Evolutionary conservation across 2,113 vertebrate species (phyloP).

Genomic region (Chroicocephalus ridibundus): DNA sequence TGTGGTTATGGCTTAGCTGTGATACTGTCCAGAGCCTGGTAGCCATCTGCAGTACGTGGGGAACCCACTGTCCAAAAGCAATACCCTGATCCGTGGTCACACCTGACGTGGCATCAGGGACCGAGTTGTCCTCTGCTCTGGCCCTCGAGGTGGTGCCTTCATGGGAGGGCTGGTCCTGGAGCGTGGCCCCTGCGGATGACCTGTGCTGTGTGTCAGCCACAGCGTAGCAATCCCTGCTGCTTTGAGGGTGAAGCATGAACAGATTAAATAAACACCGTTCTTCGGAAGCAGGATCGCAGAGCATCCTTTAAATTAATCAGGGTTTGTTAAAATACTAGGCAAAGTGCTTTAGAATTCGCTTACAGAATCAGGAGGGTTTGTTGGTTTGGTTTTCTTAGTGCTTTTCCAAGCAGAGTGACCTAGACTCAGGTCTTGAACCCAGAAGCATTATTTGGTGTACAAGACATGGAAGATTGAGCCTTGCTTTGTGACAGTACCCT

Average conservation of each 20-base stretch:
- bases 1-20: not conserved
- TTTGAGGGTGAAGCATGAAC: not conserved
- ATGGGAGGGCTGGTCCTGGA: not conserved
- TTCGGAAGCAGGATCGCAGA: not conserved
- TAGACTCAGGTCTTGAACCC: not conserved
- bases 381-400: not conserved
- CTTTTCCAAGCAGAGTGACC: not conserved
- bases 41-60: not conserved
- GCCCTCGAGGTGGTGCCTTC: not conserved
- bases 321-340: not conserved
- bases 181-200: not conserved
- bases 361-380: not conserved
- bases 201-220: not conserved
- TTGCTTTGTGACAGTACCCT: not conserved
- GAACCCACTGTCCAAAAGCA: not conserved
- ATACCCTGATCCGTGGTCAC: not conserved
- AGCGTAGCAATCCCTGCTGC: not conserved
- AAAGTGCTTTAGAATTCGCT: not conserved
- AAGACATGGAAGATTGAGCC: not conserved
- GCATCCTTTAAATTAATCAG: not conserved
- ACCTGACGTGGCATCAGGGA: fast-evolving
- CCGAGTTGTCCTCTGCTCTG: not conserved
- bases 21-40: not conserved
- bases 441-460: not conserved
- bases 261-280: not conserved